phyloP scores from a whole-genome alignment of 2,113 vertebrate genomes.

The Clinocottus analis region DNA sequence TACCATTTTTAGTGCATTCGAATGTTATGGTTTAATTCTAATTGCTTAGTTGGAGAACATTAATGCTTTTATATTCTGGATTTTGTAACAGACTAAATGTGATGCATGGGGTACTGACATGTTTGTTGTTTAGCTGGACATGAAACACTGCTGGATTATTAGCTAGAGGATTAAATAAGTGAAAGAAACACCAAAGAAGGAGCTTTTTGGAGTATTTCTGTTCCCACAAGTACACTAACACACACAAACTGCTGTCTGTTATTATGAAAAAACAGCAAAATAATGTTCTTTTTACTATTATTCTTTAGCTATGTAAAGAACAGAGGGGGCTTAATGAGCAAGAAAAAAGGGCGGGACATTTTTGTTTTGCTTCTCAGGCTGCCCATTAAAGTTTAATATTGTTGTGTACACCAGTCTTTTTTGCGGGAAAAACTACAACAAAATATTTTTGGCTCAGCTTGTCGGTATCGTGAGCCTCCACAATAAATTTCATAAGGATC shows the following conservation, averaged over 20 bases:
- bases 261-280: not conserved
- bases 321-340: too few relatives aligned
- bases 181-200: slow-evolving; percentile 50
- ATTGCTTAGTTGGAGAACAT: slow-evolving; percentile 82
- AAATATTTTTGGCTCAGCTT: not conserved
- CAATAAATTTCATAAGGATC: not conserved
- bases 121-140: slow-evolving; percentile 79
- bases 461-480: not conserved
- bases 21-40: slow-evolving; percentile 86
- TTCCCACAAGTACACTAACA: not conserved
- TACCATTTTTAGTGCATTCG: slow-evolving; percentile 90
- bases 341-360: not conserved
- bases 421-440: not conserved
- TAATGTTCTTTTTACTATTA: not conserved
- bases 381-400: not conserved
- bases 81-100: slow-evolving; percentile 85
- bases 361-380: not conserved
- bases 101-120: slow-evolving; percentile 89
- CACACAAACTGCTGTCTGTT: not conserved
- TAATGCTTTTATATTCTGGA: slow-evolving; percentile 83
- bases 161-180: slow-evolving; percentile 75
- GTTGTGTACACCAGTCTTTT: not conserved
- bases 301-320: not conserved
- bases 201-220: slow-evolving; percentile 32
- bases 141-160: slow-evolving; percentile 82